Conservation (phyloP, 2,113 vertebrate genomes). For the Catagonus wagneri region DNA sequence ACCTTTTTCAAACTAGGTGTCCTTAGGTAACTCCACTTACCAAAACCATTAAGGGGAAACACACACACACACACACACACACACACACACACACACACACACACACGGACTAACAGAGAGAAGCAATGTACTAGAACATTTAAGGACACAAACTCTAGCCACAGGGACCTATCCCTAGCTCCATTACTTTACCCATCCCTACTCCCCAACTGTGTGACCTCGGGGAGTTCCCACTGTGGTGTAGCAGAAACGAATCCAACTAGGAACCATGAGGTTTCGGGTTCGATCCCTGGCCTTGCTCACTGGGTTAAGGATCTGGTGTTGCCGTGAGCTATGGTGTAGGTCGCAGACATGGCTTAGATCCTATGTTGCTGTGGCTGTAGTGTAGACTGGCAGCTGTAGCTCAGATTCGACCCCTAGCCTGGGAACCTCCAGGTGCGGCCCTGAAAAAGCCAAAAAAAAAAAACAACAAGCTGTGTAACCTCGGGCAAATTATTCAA, state of each 20-base stretch:
- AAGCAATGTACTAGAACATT: not conserved
- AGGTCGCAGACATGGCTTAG: no score
- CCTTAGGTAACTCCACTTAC: not conserved
- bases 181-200: not conserved
- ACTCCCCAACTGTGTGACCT: not conserved
- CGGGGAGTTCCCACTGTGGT: not conserved
- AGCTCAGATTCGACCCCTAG: no score
- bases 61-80: not conserved
- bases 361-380: no score
- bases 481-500: not conserved
- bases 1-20: conserved; percentile 7
- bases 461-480: not conserved
- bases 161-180: not conserved
- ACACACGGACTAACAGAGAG: not conserved
- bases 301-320: no score
- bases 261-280: no score
- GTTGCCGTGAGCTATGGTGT: no score
- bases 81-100: not conserved
- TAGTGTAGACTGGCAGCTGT: no score
- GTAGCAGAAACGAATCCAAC: no score
- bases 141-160: not conserved
- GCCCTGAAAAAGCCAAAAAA: no score
- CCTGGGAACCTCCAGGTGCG: no score
- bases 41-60: not conserved
- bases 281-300: no score